Evolutionary conservation across 2,113 vertebrate genomes (phyloP).

Genomic region (Amblyornis subalaris): DNA sequence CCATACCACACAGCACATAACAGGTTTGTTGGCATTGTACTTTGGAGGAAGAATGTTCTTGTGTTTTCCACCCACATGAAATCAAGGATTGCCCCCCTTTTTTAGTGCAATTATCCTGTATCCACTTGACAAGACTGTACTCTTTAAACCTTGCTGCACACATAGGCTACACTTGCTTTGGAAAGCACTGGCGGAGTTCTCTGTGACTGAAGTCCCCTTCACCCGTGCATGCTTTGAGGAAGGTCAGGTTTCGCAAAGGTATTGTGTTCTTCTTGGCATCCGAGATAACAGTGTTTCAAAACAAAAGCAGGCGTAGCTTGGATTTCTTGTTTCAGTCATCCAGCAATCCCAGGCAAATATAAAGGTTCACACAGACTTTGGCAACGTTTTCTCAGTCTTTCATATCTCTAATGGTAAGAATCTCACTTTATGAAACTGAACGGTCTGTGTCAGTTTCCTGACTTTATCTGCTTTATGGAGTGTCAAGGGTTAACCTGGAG

Average conservation of each 20-base stretch:
- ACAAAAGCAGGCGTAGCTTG: not conserved
- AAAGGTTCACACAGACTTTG: not conserved
- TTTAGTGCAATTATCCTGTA: not conserved
- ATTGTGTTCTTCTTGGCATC: not conserved
- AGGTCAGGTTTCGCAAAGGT: not conserved
- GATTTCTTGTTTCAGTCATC: not conserved
- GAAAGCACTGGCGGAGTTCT: not conserved
- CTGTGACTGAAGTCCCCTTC: not conserved
- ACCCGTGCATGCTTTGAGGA: rapidly evolving
- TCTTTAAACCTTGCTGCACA: not conserved
- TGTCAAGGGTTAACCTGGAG: too few relatives aligned
- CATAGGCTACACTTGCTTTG: not conserved
- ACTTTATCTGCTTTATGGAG: not conserved
- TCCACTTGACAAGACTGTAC: not conserved
- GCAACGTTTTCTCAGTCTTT: not conserved
- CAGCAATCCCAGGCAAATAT: not conserved
- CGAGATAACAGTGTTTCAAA: not conserved
- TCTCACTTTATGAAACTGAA: not conserved
- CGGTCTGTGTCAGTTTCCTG: not conserved
- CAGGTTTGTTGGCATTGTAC: not conserved
- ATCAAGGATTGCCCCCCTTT: not conserved
- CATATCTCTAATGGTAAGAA: not conserved
- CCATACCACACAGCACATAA: not conserved
- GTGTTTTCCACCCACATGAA: not conserved
- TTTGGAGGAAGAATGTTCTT: not conserved